Evolutionary conservation across 1,140 invertebrate species (phyloP).

Genomic region (Cepaea nemoralis): DNA sequence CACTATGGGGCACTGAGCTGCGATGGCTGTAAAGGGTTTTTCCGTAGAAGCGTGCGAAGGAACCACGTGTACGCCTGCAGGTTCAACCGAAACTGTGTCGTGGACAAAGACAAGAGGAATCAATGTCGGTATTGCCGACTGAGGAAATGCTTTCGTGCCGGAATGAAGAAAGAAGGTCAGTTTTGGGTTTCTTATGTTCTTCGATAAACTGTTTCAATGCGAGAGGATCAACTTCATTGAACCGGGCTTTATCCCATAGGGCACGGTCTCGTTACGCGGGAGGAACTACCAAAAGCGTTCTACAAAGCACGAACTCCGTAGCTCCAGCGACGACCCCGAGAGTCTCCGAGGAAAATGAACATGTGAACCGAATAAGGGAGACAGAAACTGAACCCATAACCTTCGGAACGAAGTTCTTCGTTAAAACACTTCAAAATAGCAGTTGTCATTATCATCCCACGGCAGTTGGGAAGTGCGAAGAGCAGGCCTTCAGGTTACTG

Average conservation of each 20-base stretch:
- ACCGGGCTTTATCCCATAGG: too few species aligned
- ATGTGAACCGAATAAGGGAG: too few species aligned
- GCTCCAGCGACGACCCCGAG: not conserved
- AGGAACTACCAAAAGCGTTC: too few species aligned
- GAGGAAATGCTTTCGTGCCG: constrained; percentile 95
- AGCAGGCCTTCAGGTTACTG: too few species aligned
- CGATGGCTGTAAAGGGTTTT: constrained; percentile 81
- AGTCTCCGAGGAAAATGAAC: too few species aligned
- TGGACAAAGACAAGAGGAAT: constrained; percentile 98
- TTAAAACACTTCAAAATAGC: too few species aligned
- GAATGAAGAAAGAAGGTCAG: constrained; percentile 97
- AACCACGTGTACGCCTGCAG: constrained; percentile 97
- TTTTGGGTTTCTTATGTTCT: not conserved
- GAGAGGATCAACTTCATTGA: too few species aligned
- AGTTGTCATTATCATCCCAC: too few species aligned
- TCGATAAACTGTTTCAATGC: not conserved
- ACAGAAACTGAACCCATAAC: too few species aligned
- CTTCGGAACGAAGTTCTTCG: too few species aligned
- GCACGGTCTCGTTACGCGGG: not conserved
- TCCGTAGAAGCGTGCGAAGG: constrained; percentile 81
- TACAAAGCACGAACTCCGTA: not conserved
- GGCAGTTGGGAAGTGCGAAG: too few species aligned
- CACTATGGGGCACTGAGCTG: constrained; percentile 97
- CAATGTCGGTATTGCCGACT: constrained; percentile 96
- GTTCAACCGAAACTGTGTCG: constrained; percentile 92